Percentiles rank a stretch among this genome's conserved stretches.
These are phyloP conservation scores for Heliconius sara DNA, from an alignment of 2,888 invertebrate species.

Conservation along the genomic window DNA sequence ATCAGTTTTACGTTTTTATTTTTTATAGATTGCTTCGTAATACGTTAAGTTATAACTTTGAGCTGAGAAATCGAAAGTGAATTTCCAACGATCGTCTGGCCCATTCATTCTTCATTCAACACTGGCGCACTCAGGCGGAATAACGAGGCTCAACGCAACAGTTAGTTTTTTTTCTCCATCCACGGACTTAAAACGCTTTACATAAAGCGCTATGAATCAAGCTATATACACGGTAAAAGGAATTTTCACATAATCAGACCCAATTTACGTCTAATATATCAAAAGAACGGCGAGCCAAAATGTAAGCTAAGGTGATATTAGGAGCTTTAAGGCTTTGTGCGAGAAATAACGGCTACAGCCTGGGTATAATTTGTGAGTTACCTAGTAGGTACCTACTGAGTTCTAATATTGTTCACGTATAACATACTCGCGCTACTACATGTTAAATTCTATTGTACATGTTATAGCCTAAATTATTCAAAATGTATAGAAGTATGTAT, in stretches of 20 bases:
- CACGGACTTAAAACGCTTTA: slow-evolving; percentile 38
- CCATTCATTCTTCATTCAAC: slow-evolving; percentile 49
- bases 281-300: slow-evolving; percentile 61
- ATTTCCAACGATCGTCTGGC: slow-evolving; percentile 48
- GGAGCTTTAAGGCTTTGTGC: slow-evolving; percentile 56
- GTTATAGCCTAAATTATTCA: neutral
- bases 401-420: slow-evolving; percentile 36
- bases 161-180: slow-evolving; percentile 43
- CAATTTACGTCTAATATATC: slow-evolving; percentile 71
- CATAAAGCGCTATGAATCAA: slow-evolving; percentile 41
- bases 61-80: slow-evolving; percentile 47
- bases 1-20: neutral
- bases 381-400: slow-evolving; percentile 33
- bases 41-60: slow-evolving; percentile 27
- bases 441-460: slow-evolving; percentile 2
- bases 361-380: slow-evolving; percentile 43
- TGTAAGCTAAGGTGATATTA: slow-evolving; percentile 60
- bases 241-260: slow-evolving; percentile 35
- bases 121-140: slow-evolving; percentile 47
- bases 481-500: too few species aligned
- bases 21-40: neutral
- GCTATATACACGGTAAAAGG: slow-evolving; percentile 32
- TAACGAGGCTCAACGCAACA: slow-evolving; percentile 47
- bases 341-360: slow-evolving; percentile 48
- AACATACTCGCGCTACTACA: slow-evolving; percentile 4